Base-by-base conservation (phyloP, 1,140 invertebrate genomes). In the Contarinia nasturtii region DNA sequence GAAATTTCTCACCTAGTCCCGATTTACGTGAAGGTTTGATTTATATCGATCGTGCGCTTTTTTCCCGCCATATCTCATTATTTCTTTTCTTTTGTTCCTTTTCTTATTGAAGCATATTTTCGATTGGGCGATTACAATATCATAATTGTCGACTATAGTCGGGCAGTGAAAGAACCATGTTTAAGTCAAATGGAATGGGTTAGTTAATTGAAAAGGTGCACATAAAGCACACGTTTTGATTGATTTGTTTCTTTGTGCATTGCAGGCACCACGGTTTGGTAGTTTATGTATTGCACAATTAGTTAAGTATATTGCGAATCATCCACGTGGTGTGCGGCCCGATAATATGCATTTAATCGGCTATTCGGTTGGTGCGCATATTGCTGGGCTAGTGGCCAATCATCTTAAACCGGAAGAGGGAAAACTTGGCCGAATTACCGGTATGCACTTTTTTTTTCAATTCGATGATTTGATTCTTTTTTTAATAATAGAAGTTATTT, bases 281-380 rank as follows among this genome's bases (percentile, higher is more conserved):
- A 74, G 75, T 44, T 71, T 78, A 55, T 88, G 84, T 61, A 81
- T 86, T 52, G 78, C 82, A 20, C 83, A 87, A 60, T 64, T 87
- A 56, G 71, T 86, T 38, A 76, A 77, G 51, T 88, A 87, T 55
- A 59, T 89, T 51, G 74, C 74, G 37, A 71, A 77, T 48, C 82
- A 87, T 69, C 83, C 81, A 0, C 72, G 80, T 44, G 74, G 80
- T 0, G 73, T 81, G 1, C 70, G 66, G 20, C 80, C 81, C 0
- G 77, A 84, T 54, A 72, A 73, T 42, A 63, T 88, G 20, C 86
- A 88, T 60, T 70, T 87, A 0, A 76, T 88, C 42, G 86, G 86
- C 0, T 87, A 86, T 61, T 86, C 82, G 55, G 80, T 88, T 19
- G 85, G 86, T 8, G 82, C 86, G 0, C 85, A 89, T 53, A 86